Evolutionary conservation across 2,113 vertebrate genomes (phyloP), one percentile per base, ranked within the genome.

Genomic region (Gambusia holbrooki): DNA sequence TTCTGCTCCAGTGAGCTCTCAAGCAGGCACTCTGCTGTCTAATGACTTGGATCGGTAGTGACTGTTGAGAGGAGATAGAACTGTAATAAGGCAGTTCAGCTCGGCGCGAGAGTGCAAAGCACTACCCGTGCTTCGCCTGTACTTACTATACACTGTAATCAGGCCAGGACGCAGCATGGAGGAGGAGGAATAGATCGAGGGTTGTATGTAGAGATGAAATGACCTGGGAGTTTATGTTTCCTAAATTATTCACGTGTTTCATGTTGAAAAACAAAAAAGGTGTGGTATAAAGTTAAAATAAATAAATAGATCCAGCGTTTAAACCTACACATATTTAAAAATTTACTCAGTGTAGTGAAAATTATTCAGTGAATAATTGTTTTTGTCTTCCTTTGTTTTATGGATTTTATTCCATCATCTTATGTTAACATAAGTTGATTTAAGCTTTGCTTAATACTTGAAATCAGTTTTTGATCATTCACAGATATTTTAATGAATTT

Each of bases 41-140:
- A 93, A 92, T 89, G 92, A 88, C 90, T 92, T 66, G 87, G 82
- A 93, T 88, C 63, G 35, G 80, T 71, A 67, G 85, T 81, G 84
- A 88, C 82, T 88, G 89, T 82, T 69, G 88, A 89, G 85, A 84
- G 73, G 74, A 88, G 88, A 91, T 88, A 88, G 85, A 92, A 82
- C 77, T 89, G 87, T 90, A 88, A 91, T 88, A 90, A 86, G 86
- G 45, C 69, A 81, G 82, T 83, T 71, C 81, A 73, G 72, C 65
- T 58, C 66, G 4, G 22, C 3, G 6, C 70, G 19, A 45, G 73
- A 73, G 75, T 45, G 69, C 67, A 73, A 74, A 42, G 58, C 11
- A n/a, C 72, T 69, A 77, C 80, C 37, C 40, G 77, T 12, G 65
- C 71, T 84, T 71, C 74, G 76, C 73, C 76, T 81, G 70, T 58